phyloP scores from a whole-genome alignment of 2,888 invertebrate species.

The Sphinx pinastri region DNA sequence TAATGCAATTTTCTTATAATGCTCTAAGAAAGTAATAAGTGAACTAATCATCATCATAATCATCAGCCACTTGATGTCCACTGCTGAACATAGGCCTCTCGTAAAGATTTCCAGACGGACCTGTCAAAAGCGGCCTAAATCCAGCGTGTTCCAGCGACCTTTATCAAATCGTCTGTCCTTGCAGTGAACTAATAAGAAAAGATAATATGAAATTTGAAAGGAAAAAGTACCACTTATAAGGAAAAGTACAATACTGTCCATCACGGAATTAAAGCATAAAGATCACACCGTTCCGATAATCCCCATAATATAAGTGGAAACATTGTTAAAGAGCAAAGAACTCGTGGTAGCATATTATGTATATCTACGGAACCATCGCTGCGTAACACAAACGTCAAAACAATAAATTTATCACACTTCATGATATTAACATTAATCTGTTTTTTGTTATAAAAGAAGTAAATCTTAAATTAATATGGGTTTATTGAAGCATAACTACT shows the following conservation, averaged over 20 bases:
- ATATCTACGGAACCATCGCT: conserved; percentile 15
- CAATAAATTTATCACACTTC: conserved; percentile 13
- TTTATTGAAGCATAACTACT: conserved; percentile 20
- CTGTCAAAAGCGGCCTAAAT: too few relatives aligned
- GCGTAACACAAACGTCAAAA: conserved; percentile 22
- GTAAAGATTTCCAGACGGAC: too few relatives aligned
- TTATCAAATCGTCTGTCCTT: too few relatives aligned
- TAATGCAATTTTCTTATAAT: too few relatives aligned
- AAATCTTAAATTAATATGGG: conserved; percentile 13
- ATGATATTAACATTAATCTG: conserved; percentile 7
- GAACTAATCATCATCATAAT: too few relatives aligned
- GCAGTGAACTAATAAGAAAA: too few relatives aligned
- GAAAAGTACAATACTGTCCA: background rate
- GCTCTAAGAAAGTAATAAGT: too few relatives aligned
- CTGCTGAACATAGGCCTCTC: too few relatives aligned
- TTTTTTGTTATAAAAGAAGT: background rate
- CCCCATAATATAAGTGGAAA: conserved; percentile 22
- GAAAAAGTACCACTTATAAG: background rate
- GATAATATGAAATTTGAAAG: too few relatives aligned
- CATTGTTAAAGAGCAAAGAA: conserved; percentile 21
- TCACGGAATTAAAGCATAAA: background rate
- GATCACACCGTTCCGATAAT: conserved; percentile 17
- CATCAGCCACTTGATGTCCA: too few relatives aligned
- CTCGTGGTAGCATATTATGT: background rate
- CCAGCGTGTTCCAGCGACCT: too few relatives aligned